Evolutionary conservation across 2,797 vertebrate species (phyloP), one percentile per base, ranked within the genome.

Genomic region (Dipus sagitta): DNA sequence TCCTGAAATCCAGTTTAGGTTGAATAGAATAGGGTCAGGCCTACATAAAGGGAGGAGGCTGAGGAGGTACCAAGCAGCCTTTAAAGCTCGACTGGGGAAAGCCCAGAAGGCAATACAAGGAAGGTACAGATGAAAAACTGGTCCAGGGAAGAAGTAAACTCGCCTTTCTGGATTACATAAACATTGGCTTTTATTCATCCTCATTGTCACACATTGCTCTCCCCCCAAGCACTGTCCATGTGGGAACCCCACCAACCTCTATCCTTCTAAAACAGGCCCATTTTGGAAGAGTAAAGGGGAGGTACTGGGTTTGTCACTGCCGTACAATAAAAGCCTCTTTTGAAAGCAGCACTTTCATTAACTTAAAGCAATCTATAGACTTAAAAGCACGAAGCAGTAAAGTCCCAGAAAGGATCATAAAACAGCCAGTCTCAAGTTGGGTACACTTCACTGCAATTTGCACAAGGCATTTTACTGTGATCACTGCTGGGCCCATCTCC

Each of bases 311-410:
- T 90, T 90, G 86, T 96, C 94, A 92, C 65, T 54, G 72, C 93
- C 23, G 13, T 72, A 95, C 95, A 96, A 96, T 97, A 96, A 97
- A 96, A 76, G 42, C 34, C 67, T 83, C 94, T 91, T 97, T 93
- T 93, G 93, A 97, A 96, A 97, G 96, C 95, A 94, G 95, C 90
- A 97, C 96, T 97, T 97, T 97, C 97, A 97, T 97, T 97, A 97
- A 97, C 96, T 96, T 97, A 96, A 95, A 96, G 96, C 93, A 95
- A 97, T 97, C 97, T 97, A 96, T 94, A 93, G 97, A 96, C 96
- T 97, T 97, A 96, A 97, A 97, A 97, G 97, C 96, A 96, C 94
- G 54, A 93, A 95, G 96, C 96, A 95, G 96, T 97, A 97, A 97
- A 97, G 95, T 97, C 95, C 90, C 93, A 97, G 95, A 95, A 95